These are phyloP conservation scores for Nilaparvata lugens DNA, from an alignment of 1,140 invertebrate genomes.

Conservation along the genomic window DNA sequence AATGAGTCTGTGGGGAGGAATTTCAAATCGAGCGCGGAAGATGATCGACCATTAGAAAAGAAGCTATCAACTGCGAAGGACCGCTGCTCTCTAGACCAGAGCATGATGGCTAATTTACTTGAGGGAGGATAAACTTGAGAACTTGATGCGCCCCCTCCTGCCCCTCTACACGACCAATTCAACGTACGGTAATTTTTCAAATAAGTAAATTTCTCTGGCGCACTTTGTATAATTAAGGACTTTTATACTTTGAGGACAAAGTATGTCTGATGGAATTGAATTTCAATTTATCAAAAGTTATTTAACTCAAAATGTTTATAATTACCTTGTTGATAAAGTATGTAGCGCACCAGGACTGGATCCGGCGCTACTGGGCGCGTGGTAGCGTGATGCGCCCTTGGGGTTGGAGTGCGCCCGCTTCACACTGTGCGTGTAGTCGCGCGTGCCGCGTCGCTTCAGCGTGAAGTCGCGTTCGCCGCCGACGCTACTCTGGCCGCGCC, in stretches of 20 bases:
- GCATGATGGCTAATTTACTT: too few relatives aligned
- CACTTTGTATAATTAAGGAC: too few relatives aligned
- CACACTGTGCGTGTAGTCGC: conserved; percentile 46
- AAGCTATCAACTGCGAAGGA: too few relatives aligned
- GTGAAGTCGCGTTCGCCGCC: conserved; percentile 47
- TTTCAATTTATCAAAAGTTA: neutral
- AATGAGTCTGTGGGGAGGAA: too few relatives aligned
- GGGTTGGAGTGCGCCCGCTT: conserved; percentile 1
- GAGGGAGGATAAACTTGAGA: too few relatives aligned
- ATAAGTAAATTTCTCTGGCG: too few relatives aligned
- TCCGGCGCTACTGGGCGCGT: neutral
- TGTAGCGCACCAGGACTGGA: neutral
- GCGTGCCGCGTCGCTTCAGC: conserved; percentile 44
- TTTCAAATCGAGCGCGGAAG: too few relatives aligned
- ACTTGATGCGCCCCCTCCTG: too few relatives aligned
- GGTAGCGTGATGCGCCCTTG: conserved; percentile 1
- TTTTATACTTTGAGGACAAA: too few relatives aligned
- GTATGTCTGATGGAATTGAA: neutral
- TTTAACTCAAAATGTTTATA: neutral
- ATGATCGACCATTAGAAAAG: neutral
- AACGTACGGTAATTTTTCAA: too few relatives aligned
- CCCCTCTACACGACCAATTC: too few relatives aligned
- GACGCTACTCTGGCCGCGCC: conserved; percentile 30
- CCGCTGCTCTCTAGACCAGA: neutral
- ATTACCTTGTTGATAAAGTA: neutral